Evolutionary conservation across 2,888 invertebrate species (phyloP).

Genomic region (Rhorus exstirpatorius): DNA sequence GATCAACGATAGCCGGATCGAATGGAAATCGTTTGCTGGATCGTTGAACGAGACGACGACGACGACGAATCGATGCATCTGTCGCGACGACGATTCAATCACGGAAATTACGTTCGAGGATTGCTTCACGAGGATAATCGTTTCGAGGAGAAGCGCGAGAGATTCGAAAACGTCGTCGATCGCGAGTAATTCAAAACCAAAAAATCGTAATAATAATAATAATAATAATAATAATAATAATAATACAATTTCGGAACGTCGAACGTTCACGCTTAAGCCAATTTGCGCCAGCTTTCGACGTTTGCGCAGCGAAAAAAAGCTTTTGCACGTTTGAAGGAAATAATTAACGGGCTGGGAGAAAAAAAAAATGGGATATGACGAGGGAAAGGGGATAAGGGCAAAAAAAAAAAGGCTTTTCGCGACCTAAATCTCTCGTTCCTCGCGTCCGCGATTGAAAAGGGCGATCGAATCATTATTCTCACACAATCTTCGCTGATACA

Average conservation of each 20-base stretch:
- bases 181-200: conserved; percentile 70
- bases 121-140: conserved; percentile 25
- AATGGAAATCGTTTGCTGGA: too few relatives aligned
- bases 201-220: conserved; percentile 65
- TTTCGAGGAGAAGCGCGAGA: conserved; percentile 21
- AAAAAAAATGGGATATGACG: conserved; percentile 15
- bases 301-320: conserved; percentile 67
- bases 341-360: background rate
- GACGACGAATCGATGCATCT: too few relatives aligned
- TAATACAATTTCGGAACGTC: conserved; percentile 61
- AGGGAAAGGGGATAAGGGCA: background rate
- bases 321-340: conserved; percentile 65
- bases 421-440: conserved; percentile 62
- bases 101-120: conserved; percentile 10
- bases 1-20: too few relatives aligned
- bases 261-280: conserved; percentile 45
- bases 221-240: conserved; percentile 64
- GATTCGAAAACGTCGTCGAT: conserved; percentile 36
- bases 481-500: conserved; percentile 58
- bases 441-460: conserved; percentile 36
- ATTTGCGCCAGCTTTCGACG: conserved; percentile 64
- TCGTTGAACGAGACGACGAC: conserved; percentile 12
- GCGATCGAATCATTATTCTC: conserved; percentile 42
- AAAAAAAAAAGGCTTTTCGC: conserved; percentile 47
- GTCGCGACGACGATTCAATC: too few relatives aligned